These are phyloP conservation scores for Sphenopsis melanotis DNA, from an alignment of 2,797 vertebrate genomes.

Conservation along the genomic window DNA sequence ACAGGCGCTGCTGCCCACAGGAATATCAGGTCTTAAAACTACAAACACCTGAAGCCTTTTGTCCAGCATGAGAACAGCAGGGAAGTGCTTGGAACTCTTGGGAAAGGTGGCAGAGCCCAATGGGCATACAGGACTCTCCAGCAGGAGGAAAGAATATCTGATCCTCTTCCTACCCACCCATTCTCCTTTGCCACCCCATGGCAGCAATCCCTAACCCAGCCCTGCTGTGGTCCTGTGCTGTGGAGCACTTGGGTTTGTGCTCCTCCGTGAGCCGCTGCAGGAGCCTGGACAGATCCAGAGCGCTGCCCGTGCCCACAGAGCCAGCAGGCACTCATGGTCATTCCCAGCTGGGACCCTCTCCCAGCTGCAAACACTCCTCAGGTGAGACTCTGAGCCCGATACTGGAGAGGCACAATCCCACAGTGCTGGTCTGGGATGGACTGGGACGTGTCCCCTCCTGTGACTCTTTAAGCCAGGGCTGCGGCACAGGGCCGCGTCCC, in stretches of 20 bases:
- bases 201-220: background rate
- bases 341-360: background rate
- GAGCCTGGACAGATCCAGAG: accelerated
- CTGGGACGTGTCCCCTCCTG: accelerated
- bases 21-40: background rate
- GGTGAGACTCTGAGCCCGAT: accelerated
- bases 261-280: background rate
- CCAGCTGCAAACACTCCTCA: accelerated
- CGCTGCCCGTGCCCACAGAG: accelerated
- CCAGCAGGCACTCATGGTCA: accelerated
- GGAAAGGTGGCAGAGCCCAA: background rate
- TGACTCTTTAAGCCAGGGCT: background rate
- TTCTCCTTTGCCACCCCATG: background rate
- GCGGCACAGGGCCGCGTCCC: background rate
- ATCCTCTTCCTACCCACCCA: background rate
- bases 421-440: background rate
- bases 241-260: background rate
- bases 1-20: background rate
- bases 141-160: background rate
- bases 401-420: too few relatives aligned
- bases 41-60: accelerated
- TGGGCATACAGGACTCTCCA: accelerated
- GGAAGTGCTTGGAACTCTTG: background rate
- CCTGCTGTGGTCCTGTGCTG: background rate
- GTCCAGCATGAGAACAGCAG: background rate